Percentiles rank a stretch among this genome's conserved stretches.
phyloP scores from a whole-genome alignment of 2,113 vertebrate species.

The Verasper variegatus region DNA sequence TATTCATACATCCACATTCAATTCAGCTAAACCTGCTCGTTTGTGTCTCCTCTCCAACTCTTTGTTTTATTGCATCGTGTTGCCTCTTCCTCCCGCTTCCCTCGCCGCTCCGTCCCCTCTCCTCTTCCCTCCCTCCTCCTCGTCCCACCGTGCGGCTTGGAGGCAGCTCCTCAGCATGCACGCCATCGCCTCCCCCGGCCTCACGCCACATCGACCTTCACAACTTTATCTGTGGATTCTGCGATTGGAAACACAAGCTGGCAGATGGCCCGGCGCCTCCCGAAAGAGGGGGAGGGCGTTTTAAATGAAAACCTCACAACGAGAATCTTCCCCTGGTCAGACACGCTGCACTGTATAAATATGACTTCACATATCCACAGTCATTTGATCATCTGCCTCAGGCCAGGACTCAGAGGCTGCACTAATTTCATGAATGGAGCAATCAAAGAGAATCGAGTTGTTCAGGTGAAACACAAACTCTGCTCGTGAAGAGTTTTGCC shows the following conservation, averaged over 20 bases:
- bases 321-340: slow-evolving; percentile 15
- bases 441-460: slow-evolving; percentile 37
- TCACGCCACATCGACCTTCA: slow-evolving; percentile 65
- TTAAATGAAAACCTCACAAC: slow-evolving; percentile 26
- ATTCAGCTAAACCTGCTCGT: neutral
- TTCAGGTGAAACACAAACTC: slow-evolving; percentile 45
- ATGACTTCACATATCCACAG: slow-evolving; percentile 16
- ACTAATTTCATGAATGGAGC: slow-evolving; percentile 54
- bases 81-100: neutral
- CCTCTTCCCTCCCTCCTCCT: neutral
- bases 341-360: neutral
- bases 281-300: neutral
- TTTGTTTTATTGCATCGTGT: neutral
- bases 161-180: slow-evolving; percentile 71
- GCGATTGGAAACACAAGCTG: slow-evolving; percentile 53
- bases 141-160: slow-evolving; percentile 27
- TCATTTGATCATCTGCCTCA: slow-evolving; percentile 25
- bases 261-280: slow-evolving; percentile 46
- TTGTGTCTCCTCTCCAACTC: neutral
- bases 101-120: neutral
- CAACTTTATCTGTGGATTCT: slow-evolving; percentile 59
- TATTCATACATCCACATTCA: neutral
- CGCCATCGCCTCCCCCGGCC: slow-evolving; percentile 13
- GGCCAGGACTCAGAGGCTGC: slow-evolving; percentile 27
- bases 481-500: slow-evolving; percentile 11